Conservation (phyloP, 2,797 vertebrate species). For the Melanotaenia trifasciata region DNA sequence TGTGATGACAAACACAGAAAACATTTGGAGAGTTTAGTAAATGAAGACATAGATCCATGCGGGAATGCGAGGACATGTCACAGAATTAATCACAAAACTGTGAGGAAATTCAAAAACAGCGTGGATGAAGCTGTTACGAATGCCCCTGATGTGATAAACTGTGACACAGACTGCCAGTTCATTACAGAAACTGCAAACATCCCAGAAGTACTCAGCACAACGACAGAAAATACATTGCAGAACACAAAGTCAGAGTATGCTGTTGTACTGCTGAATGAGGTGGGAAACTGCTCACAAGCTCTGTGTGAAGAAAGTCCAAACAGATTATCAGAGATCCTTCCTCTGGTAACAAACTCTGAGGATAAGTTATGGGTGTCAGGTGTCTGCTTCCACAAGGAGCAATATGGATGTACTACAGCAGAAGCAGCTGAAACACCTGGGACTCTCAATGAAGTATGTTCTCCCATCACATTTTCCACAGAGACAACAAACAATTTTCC, state of each 20-base stretch:
- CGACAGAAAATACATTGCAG: slow-evolving; percentile 4
- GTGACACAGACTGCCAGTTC: slow-evolving; percentile 12
- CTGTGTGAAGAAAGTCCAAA: slow-evolving; percentile 17
- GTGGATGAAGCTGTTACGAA: not conserved
- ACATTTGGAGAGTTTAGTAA: not conserved
- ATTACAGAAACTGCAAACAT: slow-evolving; percentile 11
- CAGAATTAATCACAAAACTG: slow-evolving; percentile 4
- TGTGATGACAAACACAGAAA: slow-evolving; percentile 9
- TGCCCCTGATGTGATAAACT: slow-evolving; percentile 4
- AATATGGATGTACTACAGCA: slow-evolving; percentile 28
- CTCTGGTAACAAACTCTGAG: slow-evolving; percentile 33
- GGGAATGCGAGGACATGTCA: slow-evolving; percentile 6
- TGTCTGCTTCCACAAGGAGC: slow-evolving; percentile 27
- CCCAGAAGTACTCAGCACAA: slow-evolving; percentile 21
- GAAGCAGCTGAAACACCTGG: slow-evolving; percentile 32
- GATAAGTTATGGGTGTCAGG: slow-evolving; percentile 27
- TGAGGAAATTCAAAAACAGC: not conserved
- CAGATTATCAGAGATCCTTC: slow-evolving; percentile 27
- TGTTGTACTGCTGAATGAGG: slow-evolving; percentile 7
- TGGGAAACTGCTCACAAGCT: slow-evolving; percentile 25
- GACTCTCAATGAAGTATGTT: slow-evolving; percentile 55
- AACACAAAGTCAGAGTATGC: slow-evolving; percentile 5
- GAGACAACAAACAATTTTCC: slow-evolving; percentile 42
- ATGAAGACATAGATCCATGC: not conserved
- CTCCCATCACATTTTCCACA: slow-evolving; percentile 50